A percentile compares a stretch with the other conserved stretches of the same genome.
These are phyloP conservation scores for Prunella strophiata DNA, from an alignment of 2,797 vertebrate genomes.

Conservation along the genomic window DNA sequence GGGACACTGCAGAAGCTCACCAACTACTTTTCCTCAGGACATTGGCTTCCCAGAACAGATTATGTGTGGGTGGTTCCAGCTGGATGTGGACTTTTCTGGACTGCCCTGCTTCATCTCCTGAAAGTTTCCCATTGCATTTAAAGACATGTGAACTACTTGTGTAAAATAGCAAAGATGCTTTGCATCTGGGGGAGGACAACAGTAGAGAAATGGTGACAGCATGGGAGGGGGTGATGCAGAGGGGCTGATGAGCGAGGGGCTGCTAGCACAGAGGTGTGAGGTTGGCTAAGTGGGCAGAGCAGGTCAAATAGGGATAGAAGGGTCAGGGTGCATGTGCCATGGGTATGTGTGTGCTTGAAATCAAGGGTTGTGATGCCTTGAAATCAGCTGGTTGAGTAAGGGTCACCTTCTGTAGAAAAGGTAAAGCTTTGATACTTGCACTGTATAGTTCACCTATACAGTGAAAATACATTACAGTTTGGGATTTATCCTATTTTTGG, in stretches of 20 bases:
- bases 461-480: background rate
- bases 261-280: background rate
- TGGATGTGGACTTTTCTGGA: background rate
- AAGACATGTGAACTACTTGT: background rate
- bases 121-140: background rate
- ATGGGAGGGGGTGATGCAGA: background rate
- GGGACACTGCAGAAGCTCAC: accelerated
- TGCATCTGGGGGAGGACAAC: background rate
- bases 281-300: background rate
- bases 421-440: background rate
- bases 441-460: background rate
- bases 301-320: background rate
- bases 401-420: background rate
- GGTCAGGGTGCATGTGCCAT: accelerated
- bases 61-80: background rate
- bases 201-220: background rate
- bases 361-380: background rate
- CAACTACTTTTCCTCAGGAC: background rate
- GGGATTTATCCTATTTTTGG: background rate
- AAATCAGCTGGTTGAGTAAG: background rate
- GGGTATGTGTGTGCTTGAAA: background rate
- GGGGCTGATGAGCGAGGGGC: too few species aligned
- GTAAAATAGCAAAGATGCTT: background rate
- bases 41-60: background rate
- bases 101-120: background rate